Evolutionary conservation across 1,140 invertebrate genomes (phyloP), one percentile per base, ranked within the genome.

Genomic region (Diachasmimorpha longicaudata): DNA sequence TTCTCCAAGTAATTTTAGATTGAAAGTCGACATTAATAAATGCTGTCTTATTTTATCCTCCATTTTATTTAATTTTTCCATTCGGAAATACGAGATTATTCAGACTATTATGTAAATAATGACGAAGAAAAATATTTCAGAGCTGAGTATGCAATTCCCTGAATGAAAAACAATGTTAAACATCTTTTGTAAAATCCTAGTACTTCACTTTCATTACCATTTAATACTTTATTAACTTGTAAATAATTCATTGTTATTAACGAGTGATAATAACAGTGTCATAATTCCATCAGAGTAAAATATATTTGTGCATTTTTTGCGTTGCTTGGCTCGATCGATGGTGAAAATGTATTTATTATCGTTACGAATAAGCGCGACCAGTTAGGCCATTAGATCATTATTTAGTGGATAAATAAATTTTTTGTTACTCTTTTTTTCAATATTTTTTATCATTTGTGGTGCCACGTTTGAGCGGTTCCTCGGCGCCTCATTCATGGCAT

Each of bases 271-370:
- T 72, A 46, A 63, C 48, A 37, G 14, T 70, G 31, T 6, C 31
- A 70, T 70, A 70, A 70, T 70, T 70, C 48, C 48, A 58, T 72
- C n/a, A 25, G 21, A 31, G 37, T 44, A 44, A 31, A 25, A 70
- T 70, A 46, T 21, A 11, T 2, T 23, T 44, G 19, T 44, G 36
- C 37, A 44, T 44, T 70, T n/a, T 25, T 70, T 46, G 69, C 44
- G 42, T 21, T 52, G 48, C 48, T 16, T n/a, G 44, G 42, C 69
- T 70, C 46, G 39, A 46, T 46, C 5, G 46, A 46, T 46, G 1
- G 42, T 70, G 69, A 70, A 70, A 70, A 70, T 39, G 16, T 42
- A 42, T 9, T 44, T 46, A 70, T 31, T 25, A 46, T 70, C 42
- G 42, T 21, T 42, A 69, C 42, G 42, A 52, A 70, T 14, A 70